Percentiles rank a stretch among this genome's conserved stretches.
These are phyloP conservation scores for Hypotaenidia okinawae DNA, from an alignment of 2,797 vertebrate species.

Conservation along the genomic window DNA sequence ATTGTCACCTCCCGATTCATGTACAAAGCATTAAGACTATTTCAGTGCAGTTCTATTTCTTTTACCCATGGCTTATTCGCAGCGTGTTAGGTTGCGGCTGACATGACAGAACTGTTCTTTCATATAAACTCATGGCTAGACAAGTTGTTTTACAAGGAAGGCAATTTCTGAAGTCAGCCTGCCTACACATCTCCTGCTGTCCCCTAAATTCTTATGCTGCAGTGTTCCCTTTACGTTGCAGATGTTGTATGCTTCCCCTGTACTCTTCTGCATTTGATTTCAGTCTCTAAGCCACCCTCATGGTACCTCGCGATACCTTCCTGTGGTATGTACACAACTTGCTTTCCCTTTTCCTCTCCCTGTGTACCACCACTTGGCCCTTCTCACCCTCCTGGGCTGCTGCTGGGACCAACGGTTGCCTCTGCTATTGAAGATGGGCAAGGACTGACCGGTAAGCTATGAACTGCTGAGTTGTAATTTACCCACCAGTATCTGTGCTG, in stretches of 20 bases:
- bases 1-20: neutral
- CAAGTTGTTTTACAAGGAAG: neutral
- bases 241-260: neutral
- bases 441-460: neutral
- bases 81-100: neutral
- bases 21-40: neutral
- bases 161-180: neutral
- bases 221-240: fast-evolving
- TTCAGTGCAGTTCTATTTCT: neutral
- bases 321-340: too few species aligned
- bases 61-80: neutral
- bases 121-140: neutral
- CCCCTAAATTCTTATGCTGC: neutral
- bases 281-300: neutral
- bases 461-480: neutral
- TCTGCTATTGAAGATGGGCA: fast-evolving
- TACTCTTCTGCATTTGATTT: neutral
- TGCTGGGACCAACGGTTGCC: neutral
- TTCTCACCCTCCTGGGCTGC: neutral
- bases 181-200: neutral
- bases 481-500: neutral
- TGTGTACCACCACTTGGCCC: fast-evolving
- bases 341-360: neutral
- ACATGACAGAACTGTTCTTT: neutral
- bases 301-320: neutral